Evolutionary conservation across 2,888 invertebrate species (phyloP), one percentile per base, ranked within the genome.

Genomic region (Philonicus albiceps): DNA sequence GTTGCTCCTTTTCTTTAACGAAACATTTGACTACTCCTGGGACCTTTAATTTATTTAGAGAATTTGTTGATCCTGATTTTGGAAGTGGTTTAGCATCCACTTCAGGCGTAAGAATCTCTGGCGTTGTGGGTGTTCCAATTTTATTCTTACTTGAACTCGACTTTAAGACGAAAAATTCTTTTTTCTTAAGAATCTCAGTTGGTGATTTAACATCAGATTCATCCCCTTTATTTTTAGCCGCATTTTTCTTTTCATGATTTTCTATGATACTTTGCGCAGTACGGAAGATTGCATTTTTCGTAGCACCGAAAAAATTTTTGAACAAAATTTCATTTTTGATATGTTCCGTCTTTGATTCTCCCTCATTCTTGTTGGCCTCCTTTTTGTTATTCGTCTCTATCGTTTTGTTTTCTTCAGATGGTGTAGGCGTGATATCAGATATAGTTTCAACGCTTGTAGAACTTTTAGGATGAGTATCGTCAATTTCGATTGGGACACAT

Each of bases 191-290:
- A 74, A 91, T 91, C 75, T 92, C 92, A 1, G 91, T 91, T 1
- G 92, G 91, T 0, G 92, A 92, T 88, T 92, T 92, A 1, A 92
- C 87, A 81, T 90, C 90, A 11, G 53, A 30, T 11, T 86, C 87
- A 49, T 89, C 87, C 34, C 86, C 88, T 78, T 90, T 91, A 87
- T 91, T 91, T 88, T 92, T 92, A 43, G 92, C 91, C 8, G 92
- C 91, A 89, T 91, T 92, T 88, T 92, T 92, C 88, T 92, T 92
- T 88, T 92, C 92, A 83, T 92, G 92, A 88, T 92, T 92, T 55
- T 92, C 92, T 31, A 92, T 92, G 40, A 92, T 92, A 88, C 92
- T 92, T 86, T 92, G 92, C n/a, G 92, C 92, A 16, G 92, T 92
- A 40, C 92, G 92, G 86, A 92, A 92, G 11, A 92, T 92, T 22